Base-by-base conservation (phyloP, 1,140 invertebrate species). In the Prorops nasuta region DNA sequence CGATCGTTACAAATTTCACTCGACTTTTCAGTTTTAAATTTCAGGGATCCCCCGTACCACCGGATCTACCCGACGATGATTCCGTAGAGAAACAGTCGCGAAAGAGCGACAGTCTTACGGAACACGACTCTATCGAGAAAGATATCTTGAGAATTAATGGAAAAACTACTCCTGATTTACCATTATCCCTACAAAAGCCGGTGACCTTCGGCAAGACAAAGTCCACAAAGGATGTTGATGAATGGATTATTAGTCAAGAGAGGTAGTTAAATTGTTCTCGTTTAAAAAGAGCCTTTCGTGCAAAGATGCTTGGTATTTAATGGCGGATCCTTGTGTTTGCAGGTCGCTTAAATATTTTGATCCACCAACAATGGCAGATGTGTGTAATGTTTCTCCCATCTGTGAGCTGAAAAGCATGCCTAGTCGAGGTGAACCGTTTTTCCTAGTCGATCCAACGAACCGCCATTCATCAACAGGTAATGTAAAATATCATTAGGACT, bases 401-500 rank as follows among this genome's bases (percentile, higher is more conserved):
- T 21, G 40, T 4, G 41, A 59, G n/a, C 31, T 28, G 19, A 36
- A 10, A 21, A 39, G 12, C 3, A 35, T 38, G 7, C 16, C 46
- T 3, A 20, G 1, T 7, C 39, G 17, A 18, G 57, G 38, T 16
- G 59, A 62, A 4, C 47, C 59, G 2, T 51, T 62, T 35, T 62
- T 44, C 17, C 19, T 60, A 17, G 44, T 55, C 22, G 58, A 60
- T 17, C n/a, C n/a, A n/a, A 42, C 24, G 39, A 50, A 55, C 28
- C 56, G 56, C 21, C 52, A 52, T 36, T 60, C 57, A 2, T 42
- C 34, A 49, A 37, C 43, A 22, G 57, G 58, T 60, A 60, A 59
- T 6, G 12, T 28, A 28, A 28, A 28, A 28, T 28, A 28, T 28
- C 12, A 28, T 28, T 28, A 7, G 6, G 6, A 28, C n/a, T n/a